Conservation (phyloP, 2,888 invertebrate genomes). For the Macrosiphum euphorbiae region DNA sequence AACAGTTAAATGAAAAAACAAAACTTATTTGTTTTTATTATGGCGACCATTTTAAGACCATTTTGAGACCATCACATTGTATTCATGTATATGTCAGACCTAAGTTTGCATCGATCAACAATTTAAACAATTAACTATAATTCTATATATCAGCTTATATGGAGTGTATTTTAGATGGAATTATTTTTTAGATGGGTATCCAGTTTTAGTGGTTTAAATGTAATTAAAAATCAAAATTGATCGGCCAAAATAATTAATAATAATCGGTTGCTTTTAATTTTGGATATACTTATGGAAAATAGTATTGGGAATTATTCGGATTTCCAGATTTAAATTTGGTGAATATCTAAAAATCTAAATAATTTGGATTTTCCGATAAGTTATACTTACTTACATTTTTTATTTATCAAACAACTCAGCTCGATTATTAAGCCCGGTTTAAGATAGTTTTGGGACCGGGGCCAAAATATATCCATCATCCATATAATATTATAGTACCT, state of each 20-base stretch:
- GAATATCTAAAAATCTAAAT: background rate
- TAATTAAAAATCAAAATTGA: background rate
- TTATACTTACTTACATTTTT: background rate
- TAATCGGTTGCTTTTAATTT: background rate
- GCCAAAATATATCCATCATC: too few relatives aligned
- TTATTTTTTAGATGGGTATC: background rate
- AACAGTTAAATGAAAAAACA: background rate
- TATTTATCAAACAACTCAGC: background rate
- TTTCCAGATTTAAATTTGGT: background rate
- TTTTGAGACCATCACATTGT: background rate
- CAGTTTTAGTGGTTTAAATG: background rate
- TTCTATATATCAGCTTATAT: background rate
- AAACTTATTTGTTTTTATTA: background rate
- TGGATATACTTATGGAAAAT: background rate
- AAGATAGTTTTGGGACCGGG: too few relatives aligned
- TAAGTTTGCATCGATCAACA: background rate
- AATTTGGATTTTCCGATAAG: background rate
- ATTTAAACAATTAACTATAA: background rate
- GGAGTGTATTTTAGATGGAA: background rate
- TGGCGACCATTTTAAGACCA: background rate
- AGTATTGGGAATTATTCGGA: background rate
- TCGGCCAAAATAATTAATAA: background rate
- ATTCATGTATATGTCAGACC: background rate
- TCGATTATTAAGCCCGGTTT: background rate
- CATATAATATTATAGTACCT: too few relatives aligned